Base-by-base conservation (phyloP, 2,113 vertebrate genomes). In the Lynx canadensis region DNA sequence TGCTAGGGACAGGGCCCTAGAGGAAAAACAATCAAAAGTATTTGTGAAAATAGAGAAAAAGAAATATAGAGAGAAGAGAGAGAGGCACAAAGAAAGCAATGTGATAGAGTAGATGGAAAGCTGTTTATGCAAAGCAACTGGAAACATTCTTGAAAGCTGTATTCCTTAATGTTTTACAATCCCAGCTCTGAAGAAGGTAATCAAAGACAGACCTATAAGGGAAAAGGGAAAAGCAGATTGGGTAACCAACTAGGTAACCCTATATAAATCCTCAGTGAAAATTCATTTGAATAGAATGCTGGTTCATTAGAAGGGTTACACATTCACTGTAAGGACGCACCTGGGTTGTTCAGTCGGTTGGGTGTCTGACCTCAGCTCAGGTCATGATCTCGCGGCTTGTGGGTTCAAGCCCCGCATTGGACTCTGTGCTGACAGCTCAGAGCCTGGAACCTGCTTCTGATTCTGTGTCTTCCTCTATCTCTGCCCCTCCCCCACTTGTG, bases 1-100 rank as follows among this genome's bases (percentile, higher is more conserved):
- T 92, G 41, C 74, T 96, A 96, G 33, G 14, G 57, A 95, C 50
- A 73, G 11, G 81, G 31, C 36, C 55, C 85, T 97, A 88, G 83
- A 94, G 93, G 52, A 93, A 96, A 95, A 97, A 93, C 65, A 80
- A 79, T 92, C 91, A 95, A 97, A 96, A 94, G 36, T 4, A 73
- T 94, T 74, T 95, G 45, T 97, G 29, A 94, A 96, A 96, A 92
- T 68, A 95, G 55, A 86, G 18, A 38, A 89, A 88, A 86, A 91
- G 41, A 78, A 97, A 90, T 94, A 57, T 3, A 91, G 38, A 95
- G 15, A 97, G 63, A 97, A 93, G 60, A 89, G 4, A 18, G 23
- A 95, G 48, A 92, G 68, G 11, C 55, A 93, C 86, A 95, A 93
- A 87, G 73, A 92, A 74, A 96, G 60, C n/a, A 90, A 63, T 84